Percentiles rank a stretch among this genome's conserved stretches.
phyloP scores from a whole-genome alignment of 2,797 vertebrate genomes.

The Sphenodon punctatus region DNA sequence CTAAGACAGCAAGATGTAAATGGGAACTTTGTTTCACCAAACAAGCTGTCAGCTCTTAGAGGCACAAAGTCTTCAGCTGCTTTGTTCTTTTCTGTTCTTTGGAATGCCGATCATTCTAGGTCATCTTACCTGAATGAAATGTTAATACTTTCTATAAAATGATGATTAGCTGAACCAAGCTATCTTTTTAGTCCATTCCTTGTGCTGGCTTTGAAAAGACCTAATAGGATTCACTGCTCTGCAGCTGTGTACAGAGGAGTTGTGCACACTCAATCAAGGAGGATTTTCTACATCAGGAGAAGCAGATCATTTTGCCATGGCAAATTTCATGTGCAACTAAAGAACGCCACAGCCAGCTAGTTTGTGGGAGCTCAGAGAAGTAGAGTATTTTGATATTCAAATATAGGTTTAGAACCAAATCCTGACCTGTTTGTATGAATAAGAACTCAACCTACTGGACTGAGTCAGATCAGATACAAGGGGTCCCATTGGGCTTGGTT shows the following conservation, averaged over 20 bases:
- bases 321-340: not conserved
- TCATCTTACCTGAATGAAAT: slow-evolving; percentile 25
- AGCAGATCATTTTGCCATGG: not conserved
- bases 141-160: slow-evolving; percentile 34
- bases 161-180: slow-evolving; percentile 45
- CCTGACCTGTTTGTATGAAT: not conserved
- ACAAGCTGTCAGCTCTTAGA: not conserved
- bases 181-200: slow-evolving; percentile 40
- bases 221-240: slow-evolving; percentile 51
- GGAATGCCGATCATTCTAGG: slow-evolving; percentile 34
- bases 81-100: not conserved
- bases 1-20: not conserved
- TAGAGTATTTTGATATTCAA: not conserved
- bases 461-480: too few species aligned
- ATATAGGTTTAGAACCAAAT: not conserved
- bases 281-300: not conserved
- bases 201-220: slow-evolving; percentile 16
- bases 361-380: not conserved
- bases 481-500: too few species aligned
- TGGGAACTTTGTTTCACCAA: not conserved
- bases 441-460: too few species aligned
- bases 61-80: not conserved
- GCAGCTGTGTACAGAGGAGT: slow-evolving; percentile 6
- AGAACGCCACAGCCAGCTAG: not conserved
- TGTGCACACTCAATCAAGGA: not conserved